These are phyloP conservation scores for Parnassius mnemosyne DNA, from an alignment of 2,888 invertebrate species.

Conservation along the genomic window DNA sequence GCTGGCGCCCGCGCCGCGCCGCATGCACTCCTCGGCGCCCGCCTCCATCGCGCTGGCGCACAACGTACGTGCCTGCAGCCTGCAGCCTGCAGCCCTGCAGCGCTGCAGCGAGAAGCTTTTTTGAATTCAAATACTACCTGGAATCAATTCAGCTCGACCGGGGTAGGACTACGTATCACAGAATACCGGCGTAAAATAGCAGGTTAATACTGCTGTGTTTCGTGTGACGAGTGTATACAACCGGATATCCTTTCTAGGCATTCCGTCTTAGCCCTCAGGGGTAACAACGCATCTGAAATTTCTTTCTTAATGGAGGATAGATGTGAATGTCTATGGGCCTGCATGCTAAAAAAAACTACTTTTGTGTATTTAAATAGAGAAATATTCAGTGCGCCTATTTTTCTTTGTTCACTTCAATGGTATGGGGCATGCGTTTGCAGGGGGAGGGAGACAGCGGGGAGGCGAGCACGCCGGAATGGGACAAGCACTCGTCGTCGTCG, in stretches of 20 bases:
- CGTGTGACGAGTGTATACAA: no score
- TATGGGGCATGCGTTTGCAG: conserved; percentile 37
- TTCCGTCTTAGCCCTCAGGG: no score
- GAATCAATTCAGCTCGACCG: no score
- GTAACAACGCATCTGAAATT: no score
- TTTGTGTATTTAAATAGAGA: no score
- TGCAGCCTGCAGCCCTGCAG: conserved; percentile 43
- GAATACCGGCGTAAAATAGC: no score
- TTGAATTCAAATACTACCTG: no score
- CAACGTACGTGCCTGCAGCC: conserved; percentile 44
- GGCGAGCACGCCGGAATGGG: conserved; percentile 93
- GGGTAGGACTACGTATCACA: no score
- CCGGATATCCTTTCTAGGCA: no score
- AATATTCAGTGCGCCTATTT: background rate
- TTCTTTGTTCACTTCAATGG: background rate
- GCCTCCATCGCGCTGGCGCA: conserved; percentile 86
- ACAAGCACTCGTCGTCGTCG: conserved; percentile 93
- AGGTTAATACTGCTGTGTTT: no score
- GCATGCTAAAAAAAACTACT: no score
- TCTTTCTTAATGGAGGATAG: no score
- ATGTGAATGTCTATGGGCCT: conserved; percentile 78
- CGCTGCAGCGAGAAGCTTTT: conserved; percentile 66
- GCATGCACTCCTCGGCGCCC: conserved; percentile 89
- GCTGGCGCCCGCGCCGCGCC: conserved; percentile 81
- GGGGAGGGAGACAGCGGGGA: conserved; percentile 82